Conservation (phyloP, 2,113 vertebrate species). For the Phylloscopus whistleri region DNA sequence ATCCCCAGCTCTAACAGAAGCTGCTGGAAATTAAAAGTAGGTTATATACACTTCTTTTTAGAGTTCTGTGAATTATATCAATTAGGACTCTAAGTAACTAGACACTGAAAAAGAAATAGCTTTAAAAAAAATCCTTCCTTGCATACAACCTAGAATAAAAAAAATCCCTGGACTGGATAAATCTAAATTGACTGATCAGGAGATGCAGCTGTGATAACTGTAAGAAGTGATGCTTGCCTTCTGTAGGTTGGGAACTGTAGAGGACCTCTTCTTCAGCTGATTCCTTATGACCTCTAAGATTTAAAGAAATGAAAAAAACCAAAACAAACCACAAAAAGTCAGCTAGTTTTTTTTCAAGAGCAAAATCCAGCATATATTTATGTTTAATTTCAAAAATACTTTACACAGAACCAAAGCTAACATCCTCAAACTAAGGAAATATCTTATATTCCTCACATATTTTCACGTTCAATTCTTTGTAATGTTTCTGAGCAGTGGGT, state of each 20-base stretch:
- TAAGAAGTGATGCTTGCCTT: slow-evolving; percentile 74
- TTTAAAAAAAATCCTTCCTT: neutral
- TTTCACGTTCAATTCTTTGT: neutral
- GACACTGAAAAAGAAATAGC: neutral
- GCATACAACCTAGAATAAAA: neutral
- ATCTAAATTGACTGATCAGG: neutral
- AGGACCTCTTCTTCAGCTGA: slow-evolving; percentile 70
- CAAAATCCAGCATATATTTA: neutral
- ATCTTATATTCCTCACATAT: neutral
- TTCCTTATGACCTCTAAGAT: slow-evolving; percentile 66
- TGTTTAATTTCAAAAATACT: neutral
- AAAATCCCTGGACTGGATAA: neutral
- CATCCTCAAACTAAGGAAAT: neutral
- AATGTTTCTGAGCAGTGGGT: neutral
- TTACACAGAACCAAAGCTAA: neutral
- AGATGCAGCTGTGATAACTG: neutral
- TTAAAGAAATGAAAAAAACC: neutral
- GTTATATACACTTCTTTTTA: neutral
- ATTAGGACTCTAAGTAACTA: neutral
- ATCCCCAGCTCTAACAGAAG: neutral
- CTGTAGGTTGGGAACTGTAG: slow-evolving; percentile 75
- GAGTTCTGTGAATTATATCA: neutral
- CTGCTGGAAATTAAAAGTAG: neutral
- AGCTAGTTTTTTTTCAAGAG: neutral
- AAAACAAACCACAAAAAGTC: neutral